Evolutionary conservation across 2,888 invertebrate genomes (phyloP).

Genomic region (Eupithecia inturbata): DNA sequence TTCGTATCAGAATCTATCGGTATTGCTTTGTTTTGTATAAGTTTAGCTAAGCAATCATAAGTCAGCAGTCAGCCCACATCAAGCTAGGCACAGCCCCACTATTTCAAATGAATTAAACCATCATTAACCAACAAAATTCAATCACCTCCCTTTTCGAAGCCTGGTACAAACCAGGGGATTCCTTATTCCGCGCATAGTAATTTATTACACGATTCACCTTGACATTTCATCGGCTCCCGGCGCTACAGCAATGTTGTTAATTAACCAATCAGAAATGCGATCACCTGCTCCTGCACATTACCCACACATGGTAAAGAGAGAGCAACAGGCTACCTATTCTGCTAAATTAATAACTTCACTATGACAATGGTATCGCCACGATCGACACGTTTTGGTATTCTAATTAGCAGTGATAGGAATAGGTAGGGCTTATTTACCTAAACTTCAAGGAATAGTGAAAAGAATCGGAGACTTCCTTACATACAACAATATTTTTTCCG

Average conservation of each 20-base stretch:
- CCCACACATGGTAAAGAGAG: neutral
- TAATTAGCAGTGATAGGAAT: too few relatives aligned
- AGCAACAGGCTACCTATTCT: neutral
- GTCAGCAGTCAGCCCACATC: neutral
- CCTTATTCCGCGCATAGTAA: neutral
- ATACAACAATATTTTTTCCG: too few relatives aligned
- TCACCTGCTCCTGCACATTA: slow-evolving; percentile 18
- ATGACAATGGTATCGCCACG: neutral
- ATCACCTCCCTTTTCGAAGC: neutral
- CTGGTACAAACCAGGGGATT: neutral
- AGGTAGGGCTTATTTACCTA: too few relatives aligned
- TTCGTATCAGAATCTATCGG: too few relatives aligned
- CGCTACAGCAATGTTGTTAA: neutral
- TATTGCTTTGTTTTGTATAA: too few relatives aligned
- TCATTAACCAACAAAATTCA: neutral
- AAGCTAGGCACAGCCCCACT: neutral
- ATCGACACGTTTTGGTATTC: too few relatives aligned
- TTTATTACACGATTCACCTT: neutral
- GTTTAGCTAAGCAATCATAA: too few relatives aligned
- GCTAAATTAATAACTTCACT: neutral
- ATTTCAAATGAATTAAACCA: neutral
- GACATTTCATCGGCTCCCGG: neutral
- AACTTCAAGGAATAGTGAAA: too few relatives aligned
- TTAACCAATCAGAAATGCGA: slow-evolving; percentile 15
- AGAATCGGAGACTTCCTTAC: too few relatives aligned